Evolutionary conservation across 2,113 vertebrate species (phyloP).

Genomic region (Sorex fumeus): DNA sequence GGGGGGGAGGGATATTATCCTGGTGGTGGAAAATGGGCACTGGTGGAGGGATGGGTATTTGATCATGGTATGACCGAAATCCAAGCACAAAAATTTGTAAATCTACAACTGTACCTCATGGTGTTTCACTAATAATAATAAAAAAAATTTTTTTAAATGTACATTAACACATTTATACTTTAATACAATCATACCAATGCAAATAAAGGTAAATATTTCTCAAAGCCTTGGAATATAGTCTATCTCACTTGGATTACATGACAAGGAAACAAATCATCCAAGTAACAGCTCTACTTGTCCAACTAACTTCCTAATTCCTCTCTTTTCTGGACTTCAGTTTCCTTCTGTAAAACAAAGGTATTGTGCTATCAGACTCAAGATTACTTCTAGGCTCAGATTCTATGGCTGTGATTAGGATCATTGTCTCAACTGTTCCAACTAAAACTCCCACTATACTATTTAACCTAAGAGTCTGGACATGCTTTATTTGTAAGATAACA

Average conservation of each 20-base stretch:
- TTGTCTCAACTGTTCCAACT: neutral
- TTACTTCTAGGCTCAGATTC: neutral
- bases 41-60: too few relatives aligned
- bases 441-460: neutral
- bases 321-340: neutral
- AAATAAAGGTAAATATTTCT: slow-evolving; percentile 16
- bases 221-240: neutral
- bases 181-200: neutral
- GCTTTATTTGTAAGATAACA: neutral
- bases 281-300: neutral
- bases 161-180: neutral
- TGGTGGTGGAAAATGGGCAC: too few relatives aligned
- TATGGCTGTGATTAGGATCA: neutral
- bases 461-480: neutral
- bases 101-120: too few relatives aligned
- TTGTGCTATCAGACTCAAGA: neutral
- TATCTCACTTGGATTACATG: neutral
- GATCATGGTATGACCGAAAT: too few relatives aligned
- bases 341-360: neutral
- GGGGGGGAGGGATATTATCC: too few relatives aligned
- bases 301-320: neutral
- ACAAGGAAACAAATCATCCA: neutral
- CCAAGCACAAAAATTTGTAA: too few relatives aligned
- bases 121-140: too few relatives aligned
- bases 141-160: neutral